A percentile compares a stretch with the other conserved stretches of the same genome.
Conservation (phyloP, 2,888 invertebrate species). For the Drosophila fulvimacula region DNA sequence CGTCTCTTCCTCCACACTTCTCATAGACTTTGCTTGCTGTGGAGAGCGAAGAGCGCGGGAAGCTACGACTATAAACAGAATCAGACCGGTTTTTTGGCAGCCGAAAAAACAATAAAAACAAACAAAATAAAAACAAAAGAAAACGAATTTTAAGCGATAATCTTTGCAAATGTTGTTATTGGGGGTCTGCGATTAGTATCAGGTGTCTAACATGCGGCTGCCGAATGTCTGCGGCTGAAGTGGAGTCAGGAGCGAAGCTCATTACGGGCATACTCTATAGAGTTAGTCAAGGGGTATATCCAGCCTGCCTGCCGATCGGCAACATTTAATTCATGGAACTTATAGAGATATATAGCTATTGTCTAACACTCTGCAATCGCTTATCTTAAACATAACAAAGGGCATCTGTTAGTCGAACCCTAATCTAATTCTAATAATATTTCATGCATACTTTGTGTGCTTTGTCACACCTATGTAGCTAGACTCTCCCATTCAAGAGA, state of each 20-base stretch:
- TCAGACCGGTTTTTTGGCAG: constrained; percentile 57
- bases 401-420: constrained; percentile 22
- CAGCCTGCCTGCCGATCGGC: not conserved
- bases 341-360: not conserved
- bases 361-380: not conserved
- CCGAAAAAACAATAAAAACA: constrained; percentile 39
- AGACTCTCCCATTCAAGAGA: constrained; percentile 26
- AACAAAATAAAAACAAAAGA: not conserved
- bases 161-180: constrained; percentile 23
- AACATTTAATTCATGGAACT: not conserved
- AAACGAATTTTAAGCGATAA: constrained; percentile 47
- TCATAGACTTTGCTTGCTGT: constrained; percentile 19
- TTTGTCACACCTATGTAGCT: constrained; percentile 31
- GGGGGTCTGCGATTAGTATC: constrained; percentile 51
- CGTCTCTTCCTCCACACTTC: constrained; percentile 10
- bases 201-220: constrained; percentile 68
- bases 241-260: constrained; percentile 20
- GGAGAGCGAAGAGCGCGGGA: constrained; percentile 6
- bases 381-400: not conserved
- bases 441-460: not conserved
- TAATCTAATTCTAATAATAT: not conserved
- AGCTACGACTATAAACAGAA: constrained; percentile 40
- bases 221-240: constrained; percentile 67
- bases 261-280: constrained; percentile 24
- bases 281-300: not conserved